Base-by-base conservation (phyloP, 2,888 invertebrate genomes). In the Drosophila merina region DNA sequence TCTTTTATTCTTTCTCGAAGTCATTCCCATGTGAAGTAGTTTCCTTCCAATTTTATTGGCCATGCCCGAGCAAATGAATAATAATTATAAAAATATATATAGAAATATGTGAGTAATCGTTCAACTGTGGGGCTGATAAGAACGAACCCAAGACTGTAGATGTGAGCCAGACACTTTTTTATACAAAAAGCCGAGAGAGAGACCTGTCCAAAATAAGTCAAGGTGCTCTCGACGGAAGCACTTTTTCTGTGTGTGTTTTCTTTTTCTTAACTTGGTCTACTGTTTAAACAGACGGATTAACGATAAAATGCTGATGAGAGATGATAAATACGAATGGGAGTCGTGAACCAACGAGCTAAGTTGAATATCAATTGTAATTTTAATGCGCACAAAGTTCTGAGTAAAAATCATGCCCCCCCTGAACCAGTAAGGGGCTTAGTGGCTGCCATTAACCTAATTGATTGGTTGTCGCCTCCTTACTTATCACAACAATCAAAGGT, bases 361-460 rank as follows among this genome's bases (percentile, higher is more conserved):
- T 71, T 36, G 31, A 70, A 52, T 52, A 33, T 44, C 48, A 68
- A 48, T 70, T 67, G 67, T 68, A 40, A 40, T 57, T 66, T 68
- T 38, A 67, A 67, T 67, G 69, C 69, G 69, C 69, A 50, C 69
- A 38, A 64, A 54, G 28, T 9, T 26, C 9, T 26, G 9, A 14
- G 14, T 14, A 31, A 7, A 33, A 49, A 33, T 40, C 40, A 36
- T 36, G 6, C n/a, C 36, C 36, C n/a, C n/a, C 5, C 14, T 14
- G 20, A 7, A 7, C 44, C 8, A 42, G 9, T 4, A 49, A 33
- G 12, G 4, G n/a, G 51, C 64, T 14, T 47, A 49, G 59, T 36
- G 45, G 31, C 8, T 36, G 54, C 64, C 73, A 86, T 86, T 88
- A 84, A 75, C 68, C 49, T 75, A 86, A 88, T 84, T 86, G 77